phyloP scores from a whole-genome alignment of 2,888 invertebrate species.

The Lasius platythorax region DNA sequence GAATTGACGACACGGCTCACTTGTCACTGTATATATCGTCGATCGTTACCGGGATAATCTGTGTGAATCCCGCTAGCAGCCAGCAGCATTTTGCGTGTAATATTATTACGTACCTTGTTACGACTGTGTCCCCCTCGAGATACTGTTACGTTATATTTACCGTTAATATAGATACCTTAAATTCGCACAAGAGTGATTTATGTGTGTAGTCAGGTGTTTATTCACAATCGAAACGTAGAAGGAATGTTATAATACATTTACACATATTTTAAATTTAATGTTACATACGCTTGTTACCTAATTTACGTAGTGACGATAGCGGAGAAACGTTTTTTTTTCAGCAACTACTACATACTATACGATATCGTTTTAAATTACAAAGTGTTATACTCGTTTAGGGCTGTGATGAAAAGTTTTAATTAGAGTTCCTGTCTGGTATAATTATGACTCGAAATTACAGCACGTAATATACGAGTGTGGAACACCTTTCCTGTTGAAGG shows the following conservation, averaged over 20 bases:
- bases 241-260: background rate
- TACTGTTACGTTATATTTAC: conserved; percentile 26
- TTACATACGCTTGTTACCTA: background rate
- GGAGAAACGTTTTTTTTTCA: conserved; percentile 8
- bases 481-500: conserved; percentile 47
- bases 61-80: conserved; percentile 4
- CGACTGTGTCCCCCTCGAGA: background rate
- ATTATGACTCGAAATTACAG: conserved; percentile 51
- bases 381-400: conserved; percentile 61
- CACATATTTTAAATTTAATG: background rate
- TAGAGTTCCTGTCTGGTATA: conserved; percentile 62
- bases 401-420: conserved; percentile 66
- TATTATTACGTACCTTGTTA: conserved; percentile 1
- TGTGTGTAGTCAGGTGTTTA: background rate
- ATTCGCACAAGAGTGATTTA: background rate
- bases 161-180: conserved; percentile 11
- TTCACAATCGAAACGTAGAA: background rate
- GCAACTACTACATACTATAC: background rate
- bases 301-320: background rate
- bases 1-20: conserved; percentile 6
- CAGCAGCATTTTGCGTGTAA: conserved; percentile 20
- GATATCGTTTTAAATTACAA: conserved; percentile 52
- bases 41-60: conserved; percentile 19
- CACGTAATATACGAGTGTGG: conserved; percentile 52
- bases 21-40: conserved; percentile 7